A percentile compares a stretch with the other conserved stretches of the same genome.
These are phyloP conservation scores for Ahaetulla prasina DNA, from an alignment of 2,113 vertebrate species.

Conservation along the genomic window DNA sequence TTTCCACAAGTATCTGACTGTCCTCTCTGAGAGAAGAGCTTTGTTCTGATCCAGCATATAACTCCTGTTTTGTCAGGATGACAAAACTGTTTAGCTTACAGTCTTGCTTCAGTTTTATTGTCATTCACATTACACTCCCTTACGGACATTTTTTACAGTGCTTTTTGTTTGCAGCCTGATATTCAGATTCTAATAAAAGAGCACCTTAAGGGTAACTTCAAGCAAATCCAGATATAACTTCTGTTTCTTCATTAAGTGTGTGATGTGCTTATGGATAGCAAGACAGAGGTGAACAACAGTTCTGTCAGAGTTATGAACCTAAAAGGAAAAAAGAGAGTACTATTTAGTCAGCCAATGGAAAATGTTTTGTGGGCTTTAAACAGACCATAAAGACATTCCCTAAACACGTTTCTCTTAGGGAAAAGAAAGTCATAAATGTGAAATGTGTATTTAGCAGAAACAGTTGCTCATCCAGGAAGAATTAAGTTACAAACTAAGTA, in stretches of 20 bases:
- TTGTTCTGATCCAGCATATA: neutral
- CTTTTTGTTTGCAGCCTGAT: constrained; percentile 19
- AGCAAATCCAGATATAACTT: constrained; percentile 7
- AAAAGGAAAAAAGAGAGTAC: neutral
- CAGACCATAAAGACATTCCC: neutral
- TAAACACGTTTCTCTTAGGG: neutral
- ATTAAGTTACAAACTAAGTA: neutral
- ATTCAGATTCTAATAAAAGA: constrained; percentile 18
- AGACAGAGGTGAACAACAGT: constrained; percentile 25
- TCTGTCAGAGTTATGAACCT: constrained; percentile 19
- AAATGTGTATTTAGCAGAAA: neutral
- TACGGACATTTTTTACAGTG: neutral
- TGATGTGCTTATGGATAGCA: neutral
- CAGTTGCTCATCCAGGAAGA: neutral
- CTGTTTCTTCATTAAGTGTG: constrained; percentile 22
- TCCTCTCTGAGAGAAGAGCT: neutral
- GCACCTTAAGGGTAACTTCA: neutral
- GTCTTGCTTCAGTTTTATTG: neutral
- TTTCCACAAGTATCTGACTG: neutral
- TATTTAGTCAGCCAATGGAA: neutral
- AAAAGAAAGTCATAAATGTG: no score
- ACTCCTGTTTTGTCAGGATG: neutral
- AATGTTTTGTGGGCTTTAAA: neutral
- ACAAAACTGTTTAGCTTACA: neutral
- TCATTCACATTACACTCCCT: constrained; percentile 1